Evolutionary conservation across 64 coral and sea anemone species (phyloP), one percentile per base, ranked within the genome.

Genomic region (Pachyseris speciosa): DNA sequence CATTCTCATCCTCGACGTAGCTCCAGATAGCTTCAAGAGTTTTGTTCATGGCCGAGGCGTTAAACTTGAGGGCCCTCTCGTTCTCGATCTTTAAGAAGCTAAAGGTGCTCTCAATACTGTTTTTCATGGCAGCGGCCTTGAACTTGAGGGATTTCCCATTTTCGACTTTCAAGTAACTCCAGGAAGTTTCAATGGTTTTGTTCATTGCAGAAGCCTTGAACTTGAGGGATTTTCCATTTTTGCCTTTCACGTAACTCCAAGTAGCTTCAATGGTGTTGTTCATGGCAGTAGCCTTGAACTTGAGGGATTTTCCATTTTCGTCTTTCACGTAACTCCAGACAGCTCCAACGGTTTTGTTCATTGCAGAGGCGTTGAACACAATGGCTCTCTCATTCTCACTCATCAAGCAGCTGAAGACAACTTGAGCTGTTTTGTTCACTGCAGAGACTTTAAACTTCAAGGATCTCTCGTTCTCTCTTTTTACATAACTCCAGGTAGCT

Each of bases 181-280:
- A 92, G 13, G 84, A 61, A 24, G 94, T 85, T 66, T 92, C 59
- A 40, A 96, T 57, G 0, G 76, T 84, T 50, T 88, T 84, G 59
- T 92, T 96, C 41, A 96, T 37, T 26, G 58, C 90, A 13, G 94
- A 83, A 0, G 74, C 94, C 11, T 92, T 75, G 68, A 96, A 96
- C 40, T 51, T 47, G 6, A 96, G 30, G 2, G 84, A 58, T 60
- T 68, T 89, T 13, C 85, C 85, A 19, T 89, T 89, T 37, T 61
- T 69, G 10, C 47, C 27, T 17, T 71, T 93, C 0, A 78, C 20
- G 71, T 84, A 96, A 16, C 81, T 89, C 55, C 69, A 84, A 0
- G 64, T 44, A 49, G 85, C 90, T 61, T 78, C 33, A 11, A 64
- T 52, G 5, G 76, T 96, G 48, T 88, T 92, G 78, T 96, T 95